Evolutionary conservation across 2,113 vertebrate genomes (phyloP), one percentile per base, ranked within the genome.

Genomic region (Polyodon spathula): DNA sequence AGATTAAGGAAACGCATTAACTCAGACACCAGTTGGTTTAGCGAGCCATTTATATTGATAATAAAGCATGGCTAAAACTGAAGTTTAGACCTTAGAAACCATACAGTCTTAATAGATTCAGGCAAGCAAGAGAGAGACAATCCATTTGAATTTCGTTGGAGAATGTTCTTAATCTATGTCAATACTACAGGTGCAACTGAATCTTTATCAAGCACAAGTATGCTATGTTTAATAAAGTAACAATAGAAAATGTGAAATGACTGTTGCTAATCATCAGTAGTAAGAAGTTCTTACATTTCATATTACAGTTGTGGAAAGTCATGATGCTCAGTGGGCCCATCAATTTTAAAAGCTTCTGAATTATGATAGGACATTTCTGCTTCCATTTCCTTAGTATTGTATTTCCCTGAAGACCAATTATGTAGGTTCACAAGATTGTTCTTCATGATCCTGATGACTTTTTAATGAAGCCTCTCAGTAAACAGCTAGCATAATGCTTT

Each of bases 381-480:
- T 59, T 62, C 60, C 58, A 74, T 74, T 71, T 82, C 82, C 71
- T 76, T 54, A 56, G 71, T 41, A 68, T 69, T 71, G 7, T 60
- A 4, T 64, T 63, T 58, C 84, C 71, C 85, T 58, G 1, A 81
- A 79, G 85, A 69, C 76, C 74, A 78, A 83, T 89, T 89, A 82
- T 68, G 72, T 68, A 78, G 78, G 85, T 84, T 82, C 85, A 80
- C 71, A 75, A 79, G 82, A 78, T 84, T 82, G 80, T 76, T 85
- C 75, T 81, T 70, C 70, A 78, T 82, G 76, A 78, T 81, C 79
- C 74, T 76, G 82, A 86, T 88, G 87, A 78, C 78, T 87, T 86
- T 89, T 87, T 89, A 91, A 90, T 87, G 86, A 88, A 82, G 71
- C 71, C 77, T 76, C 79, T 75, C 63, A 65, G 76, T 82, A 78